Evolutionary conservation across 2,113 vertebrate genomes (phyloP).

Genomic region (Sylvia atricapilla): DNA sequence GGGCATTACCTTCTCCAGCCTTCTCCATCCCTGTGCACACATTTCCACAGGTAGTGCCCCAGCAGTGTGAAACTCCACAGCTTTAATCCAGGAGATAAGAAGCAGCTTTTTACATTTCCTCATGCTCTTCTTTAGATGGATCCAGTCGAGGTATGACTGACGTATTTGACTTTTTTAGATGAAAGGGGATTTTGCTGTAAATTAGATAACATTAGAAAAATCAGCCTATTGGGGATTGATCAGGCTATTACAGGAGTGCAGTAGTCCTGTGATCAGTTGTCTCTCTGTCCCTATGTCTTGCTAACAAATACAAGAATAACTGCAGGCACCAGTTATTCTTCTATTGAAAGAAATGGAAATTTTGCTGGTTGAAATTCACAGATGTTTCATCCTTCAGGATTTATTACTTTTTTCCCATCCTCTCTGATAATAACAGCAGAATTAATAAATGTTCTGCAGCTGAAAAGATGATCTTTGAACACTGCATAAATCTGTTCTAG

Average conservation of each 20-base stretch:
- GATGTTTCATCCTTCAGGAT: not conserved
- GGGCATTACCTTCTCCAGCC: not conserved
- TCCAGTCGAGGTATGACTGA: not conserved
- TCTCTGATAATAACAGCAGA: not conserved
- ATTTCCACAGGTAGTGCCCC: not conserved
- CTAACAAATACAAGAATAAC: not conserved
- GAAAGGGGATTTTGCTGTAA: not conserved
- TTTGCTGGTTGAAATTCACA: not conserved
- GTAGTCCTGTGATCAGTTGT: not conserved
- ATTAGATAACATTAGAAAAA: not conserved
- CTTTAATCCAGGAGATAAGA: not conserved
- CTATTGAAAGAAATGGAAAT: constrained; percentile 20
- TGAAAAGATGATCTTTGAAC: not conserved
- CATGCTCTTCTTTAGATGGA: not conserved
- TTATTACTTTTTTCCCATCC: not conserved
- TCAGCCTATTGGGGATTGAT: not conserved
- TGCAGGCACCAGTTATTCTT: not conserved
- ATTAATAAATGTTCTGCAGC: not conserved
- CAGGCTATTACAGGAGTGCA: not conserved
- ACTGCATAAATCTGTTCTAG: not conserved
- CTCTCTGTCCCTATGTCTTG: not conserved
- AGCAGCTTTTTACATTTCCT: not conserved
- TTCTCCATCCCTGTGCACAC: not conserved
- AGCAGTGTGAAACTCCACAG: not conserved
- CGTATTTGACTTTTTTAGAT: not conserved